phyloP scores from a whole-genome alignment of 1,140 invertebrate genomes.

The Eumeta japonica region DNA sequence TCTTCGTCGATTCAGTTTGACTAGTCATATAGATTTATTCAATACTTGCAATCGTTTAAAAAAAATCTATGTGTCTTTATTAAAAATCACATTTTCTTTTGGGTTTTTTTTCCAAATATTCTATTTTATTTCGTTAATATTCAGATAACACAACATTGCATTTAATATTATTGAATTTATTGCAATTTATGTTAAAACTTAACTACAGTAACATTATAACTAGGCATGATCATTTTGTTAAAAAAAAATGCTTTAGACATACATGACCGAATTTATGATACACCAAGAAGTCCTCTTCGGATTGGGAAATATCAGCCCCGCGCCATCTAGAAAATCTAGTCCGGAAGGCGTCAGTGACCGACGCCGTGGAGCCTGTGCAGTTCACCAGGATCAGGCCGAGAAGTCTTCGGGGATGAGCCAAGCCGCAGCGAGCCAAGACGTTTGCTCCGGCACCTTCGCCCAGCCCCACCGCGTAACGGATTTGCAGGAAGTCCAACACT shows the following conservation, averaged over 20 bases:
- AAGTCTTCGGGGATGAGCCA: constrained; percentile 73
- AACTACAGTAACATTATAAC: too few species aligned
- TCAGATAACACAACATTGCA: too few species aligned
- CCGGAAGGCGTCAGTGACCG: constrained; percentile 84
- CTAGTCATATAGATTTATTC: too few species aligned
- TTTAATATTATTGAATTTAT: too few species aligned
- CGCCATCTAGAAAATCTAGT: constrained; percentile 81
- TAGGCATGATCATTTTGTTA: too few species aligned
- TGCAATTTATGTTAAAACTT: too few species aligned
- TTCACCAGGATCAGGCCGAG: constrained; percentile 81
- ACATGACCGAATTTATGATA: constrained; percentile 91
- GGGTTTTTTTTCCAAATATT: too few species aligned
- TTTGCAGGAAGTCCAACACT: constrained; percentile 77
- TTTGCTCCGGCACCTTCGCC: constrained; percentile 91
- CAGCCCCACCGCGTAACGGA: constrained; percentile 77
- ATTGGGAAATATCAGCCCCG: constrained; percentile 69
- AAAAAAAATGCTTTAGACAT: constrained; percentile 56
- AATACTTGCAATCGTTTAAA: too few species aligned
- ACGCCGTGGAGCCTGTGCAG: constrained; percentile 83
- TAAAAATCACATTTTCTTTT: too few species aligned
- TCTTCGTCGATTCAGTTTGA: too few species aligned
- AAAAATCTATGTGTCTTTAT: too few species aligned
- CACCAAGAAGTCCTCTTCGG: constrained; percentile 80
- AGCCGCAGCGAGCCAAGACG: constrained; percentile 80
- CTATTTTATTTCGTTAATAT: too few species aligned